Base-by-base conservation (phyloP, 2,113 vertebrate species). In the Myotis davidii region DNA sequence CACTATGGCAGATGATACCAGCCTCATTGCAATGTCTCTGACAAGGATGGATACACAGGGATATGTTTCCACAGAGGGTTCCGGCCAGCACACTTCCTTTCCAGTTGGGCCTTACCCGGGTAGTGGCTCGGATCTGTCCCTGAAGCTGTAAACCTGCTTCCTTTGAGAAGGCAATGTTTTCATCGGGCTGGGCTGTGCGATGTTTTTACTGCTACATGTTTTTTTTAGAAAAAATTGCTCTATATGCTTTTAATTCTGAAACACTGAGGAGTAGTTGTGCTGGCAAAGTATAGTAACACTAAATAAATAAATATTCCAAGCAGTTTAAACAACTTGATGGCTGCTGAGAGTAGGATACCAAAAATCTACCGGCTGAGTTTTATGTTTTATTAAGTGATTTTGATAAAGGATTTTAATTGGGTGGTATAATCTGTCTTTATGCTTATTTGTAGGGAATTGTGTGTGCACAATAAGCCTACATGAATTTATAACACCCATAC, bases 341-440 rank as follows among this genome's bases (percentile, higher is more conserved):
- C n/a, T 93, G 25, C 32, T 90, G 42, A 92, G 37, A 74, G 23
- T 83, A 93, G 72, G 70, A 67, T 12, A n/a, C 39, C 23, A 59
- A 70, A 92, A 93, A 52, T 32, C 42, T 61, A 34, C n/a, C 16
- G 12, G 48, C 34, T 65, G 9, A 92, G 88, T 76, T 95, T 82
- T 76, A 72, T 45, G 11, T 91, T 91, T 93, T 39, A 86, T 50
- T 82, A 91, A 72, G 23, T 87, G 85, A 88, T 94, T 88, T 64
- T 82, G 32, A 52, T 52, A 82, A 90, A 74, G 64, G 12, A 94
- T 54, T 96, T 96, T 76, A 91, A 76, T 70, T 13, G 27, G 52
- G 20, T 42, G n/a, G 67, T 48, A 52, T 32, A 82, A 25, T 32
- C 67, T 85, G 59, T n/a, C 14, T 54, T 16, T 29, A 50, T 59